Evolutionary conservation across 2,888 invertebrate genomes (phyloP).

Genomic region (Patella pellucida): DNA sequence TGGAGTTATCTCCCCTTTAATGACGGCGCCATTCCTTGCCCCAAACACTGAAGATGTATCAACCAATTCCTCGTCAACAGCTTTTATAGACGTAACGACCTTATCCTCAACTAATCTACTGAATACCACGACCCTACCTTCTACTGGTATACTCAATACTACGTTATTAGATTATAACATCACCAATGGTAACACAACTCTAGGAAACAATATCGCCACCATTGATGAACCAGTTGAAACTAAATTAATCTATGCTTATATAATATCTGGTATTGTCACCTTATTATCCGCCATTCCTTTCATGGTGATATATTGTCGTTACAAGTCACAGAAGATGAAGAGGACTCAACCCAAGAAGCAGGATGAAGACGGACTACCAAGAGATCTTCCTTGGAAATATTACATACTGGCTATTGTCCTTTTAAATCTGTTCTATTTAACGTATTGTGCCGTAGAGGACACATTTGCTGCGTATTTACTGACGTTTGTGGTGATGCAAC

Average conservation of each 20-base stretch:
- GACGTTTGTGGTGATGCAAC: conserved; percentile 63
- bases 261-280: conserved; percentile 40
- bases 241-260: conserved; percentile 35
- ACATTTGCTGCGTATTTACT: conserved; percentile 67
- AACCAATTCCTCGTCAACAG: neutral
- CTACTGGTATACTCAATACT: no score
- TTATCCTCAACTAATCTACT: neutral
- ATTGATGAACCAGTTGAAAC: conserved; percentile 11
- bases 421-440: conserved; percentile 63
- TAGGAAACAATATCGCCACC: conserved; percentile 8
- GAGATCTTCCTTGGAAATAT: conserved; percentile 24
- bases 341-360: conserved; percentile 20
- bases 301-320: conserved; percentile 31
- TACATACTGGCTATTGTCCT: conserved; percentile 56
- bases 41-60: conserved; percentile 16
- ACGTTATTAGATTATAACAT: no score
- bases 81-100: neutral
- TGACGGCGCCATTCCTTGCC: conserved; percentile 71
- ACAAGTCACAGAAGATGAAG: conserved; percentile 24
- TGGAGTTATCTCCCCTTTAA: conserved; percentile 71
- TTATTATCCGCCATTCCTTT: conserved; percentile 30
- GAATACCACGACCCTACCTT: no score
- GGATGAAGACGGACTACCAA: conserved; percentile 19
- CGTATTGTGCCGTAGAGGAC: conserved; percentile 70
- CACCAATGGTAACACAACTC: neutral